Conservation (phyloP, 2,113 vertebrate species). For the Rallus limicola region DNA sequence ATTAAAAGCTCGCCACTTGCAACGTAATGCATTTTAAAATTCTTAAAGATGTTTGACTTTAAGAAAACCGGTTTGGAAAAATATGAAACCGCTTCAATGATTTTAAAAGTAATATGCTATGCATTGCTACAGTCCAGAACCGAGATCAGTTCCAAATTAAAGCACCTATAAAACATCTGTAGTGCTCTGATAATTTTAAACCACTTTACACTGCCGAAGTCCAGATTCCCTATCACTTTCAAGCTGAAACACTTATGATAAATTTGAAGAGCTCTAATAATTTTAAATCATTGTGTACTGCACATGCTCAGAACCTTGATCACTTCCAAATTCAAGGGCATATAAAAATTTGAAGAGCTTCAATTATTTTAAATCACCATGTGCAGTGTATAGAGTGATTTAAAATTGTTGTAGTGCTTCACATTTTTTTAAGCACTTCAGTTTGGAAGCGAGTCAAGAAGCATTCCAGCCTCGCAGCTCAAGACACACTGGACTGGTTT, state of each 20-base stretch:
- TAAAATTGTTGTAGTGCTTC: slow-evolving; percentile 81
- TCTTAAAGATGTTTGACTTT: slow-evolving; percentile 49
- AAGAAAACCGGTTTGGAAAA: slow-evolving; percentile 27
- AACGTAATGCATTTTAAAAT: slow-evolving; percentile 58
- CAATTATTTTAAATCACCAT: slow-evolving; percentile 85
- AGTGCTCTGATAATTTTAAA: slow-evolving; percentile 73
- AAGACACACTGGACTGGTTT: slow-evolving; percentile 53
- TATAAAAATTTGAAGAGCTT: slow-evolving; percentile 84
- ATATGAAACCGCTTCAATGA: not conserved
- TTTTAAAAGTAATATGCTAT: slow-evolving; percentile 43
- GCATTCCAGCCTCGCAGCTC: slow-evolving; percentile 56
- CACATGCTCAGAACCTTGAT: slow-evolving; percentile 75
- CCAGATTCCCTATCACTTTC: slow-evolving; percentile 70
- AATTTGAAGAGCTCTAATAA: slow-evolving; percentile 77
- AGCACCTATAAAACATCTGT: slow-evolving; percentile 72
- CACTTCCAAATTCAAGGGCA: slow-evolving; percentile 79
- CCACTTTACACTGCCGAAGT: slow-evolving; percentile 58
- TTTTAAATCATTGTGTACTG: slow-evolving; percentile 74
- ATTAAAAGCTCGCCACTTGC: slow-evolving; percentile 45
- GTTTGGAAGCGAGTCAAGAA: slow-evolving; percentile 76
- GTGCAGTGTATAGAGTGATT: slow-evolving; percentile 75
- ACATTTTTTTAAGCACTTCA: slow-evolving; percentile 79
- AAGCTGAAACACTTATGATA: slow-evolving; percentile 70
- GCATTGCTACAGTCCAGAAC: slow-evolving; percentile 48
- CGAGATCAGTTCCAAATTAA: slow-evolving; percentile 67